Conservation (phyloP, 1,140 invertebrate genomes). For the Drosophila equinoxialis region DNA sequence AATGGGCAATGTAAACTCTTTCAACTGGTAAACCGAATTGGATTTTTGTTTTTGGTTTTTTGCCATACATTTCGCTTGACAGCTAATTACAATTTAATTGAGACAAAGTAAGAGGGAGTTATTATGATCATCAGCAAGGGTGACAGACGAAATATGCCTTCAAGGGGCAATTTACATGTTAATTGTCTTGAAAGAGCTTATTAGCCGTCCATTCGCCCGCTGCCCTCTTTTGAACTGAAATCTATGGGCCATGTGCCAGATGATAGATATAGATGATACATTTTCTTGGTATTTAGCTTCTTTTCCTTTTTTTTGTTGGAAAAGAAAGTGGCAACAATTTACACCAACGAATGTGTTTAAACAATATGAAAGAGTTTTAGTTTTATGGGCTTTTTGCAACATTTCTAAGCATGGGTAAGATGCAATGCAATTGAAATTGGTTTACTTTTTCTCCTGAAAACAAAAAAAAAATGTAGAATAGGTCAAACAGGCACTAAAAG, state of each 20-base stretch:
- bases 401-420: slow-evolving; percentile 49
- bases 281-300: slow-evolving; percentile 42
- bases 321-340: slow-evolving; percentile 69
- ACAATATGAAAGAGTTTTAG: slow-evolving; percentile 39
- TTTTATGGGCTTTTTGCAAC: slow-evolving; percentile 51
- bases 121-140: slow-evolving; percentile 15
- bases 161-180: slow-evolving; percentile 26
- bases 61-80: slow-evolving; percentile 1
- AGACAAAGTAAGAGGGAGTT: slow-evolving; percentile 19
- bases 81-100: slow-evolving; percentile 19
- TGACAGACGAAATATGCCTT: slow-evolving; percentile 35
- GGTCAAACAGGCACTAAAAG: slow-evolving; percentile 26
- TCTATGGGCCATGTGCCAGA: slow-evolving; percentile 33
- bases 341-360: neutral
- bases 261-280: slow-evolving; percentile 1
- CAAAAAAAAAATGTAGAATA: slow-evolving; percentile 34
- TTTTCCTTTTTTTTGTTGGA: slow-evolving; percentile 20
- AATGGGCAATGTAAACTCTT: neutral
- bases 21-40: neutral
- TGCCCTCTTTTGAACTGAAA: neutral
- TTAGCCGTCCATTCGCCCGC: neutral
- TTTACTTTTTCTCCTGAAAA: neutral
- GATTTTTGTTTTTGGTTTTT: neutral
- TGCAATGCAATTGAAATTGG: slow-evolving; percentile 21
- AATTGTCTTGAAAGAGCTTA: neutral